Evolutionary conservation across 1,140 invertebrate species (phyloP).

Genomic region (Potamilus streckersoni): DNA sequence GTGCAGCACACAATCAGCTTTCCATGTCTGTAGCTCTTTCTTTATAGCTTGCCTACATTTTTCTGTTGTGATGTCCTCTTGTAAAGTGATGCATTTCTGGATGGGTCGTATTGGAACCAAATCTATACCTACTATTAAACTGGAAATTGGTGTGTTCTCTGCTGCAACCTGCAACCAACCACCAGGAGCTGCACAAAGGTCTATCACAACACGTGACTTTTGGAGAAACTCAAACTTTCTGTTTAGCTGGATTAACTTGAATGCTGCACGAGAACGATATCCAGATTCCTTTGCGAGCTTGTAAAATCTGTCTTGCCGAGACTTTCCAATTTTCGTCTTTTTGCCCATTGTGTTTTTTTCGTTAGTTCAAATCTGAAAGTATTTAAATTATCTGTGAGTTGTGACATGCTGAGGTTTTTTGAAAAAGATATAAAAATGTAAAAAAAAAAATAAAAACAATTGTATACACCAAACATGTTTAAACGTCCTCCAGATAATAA

Average conservation of each 20-base stretch:
- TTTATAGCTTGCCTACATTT: conserved; percentile 80
- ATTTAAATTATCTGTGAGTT: too few relatives aligned
- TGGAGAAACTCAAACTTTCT: conserved; percentile 98
- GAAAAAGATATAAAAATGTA: too few relatives aligned
- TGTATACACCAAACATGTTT: too few relatives aligned
- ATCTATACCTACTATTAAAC: conserved; percentile 84
- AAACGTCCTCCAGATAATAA: too few relatives aligned
- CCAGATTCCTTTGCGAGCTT: conserved; percentile 98
- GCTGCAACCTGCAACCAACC: conserved; percentile 99
- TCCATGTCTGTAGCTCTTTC: conserved; percentile 64
- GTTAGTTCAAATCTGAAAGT: too few relatives aligned
- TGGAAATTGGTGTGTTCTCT: conserved; percentile 97
- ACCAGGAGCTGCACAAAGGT: conserved; percentile 98
- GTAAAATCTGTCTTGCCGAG: conserved; percentile 98
- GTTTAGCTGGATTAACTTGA: conserved; percentile 98
- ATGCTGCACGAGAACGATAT: conserved; percentile 96
- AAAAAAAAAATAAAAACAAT: too few relatives aligned
- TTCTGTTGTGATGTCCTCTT: conserved; percentile 97
- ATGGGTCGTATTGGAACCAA: conserved; percentile 95
- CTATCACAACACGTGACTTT: conserved; percentile 94
- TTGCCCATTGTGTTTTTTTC: conserved; percentile 82
- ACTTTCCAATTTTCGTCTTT: conserved; percentile 97
- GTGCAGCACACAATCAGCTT: conserved; percentile 95
- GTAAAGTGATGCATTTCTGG: conserved; percentile 87
- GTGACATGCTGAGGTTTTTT: too few relatives aligned